phyloP scores from a whole-genome alignment of 92 coral and sea anemone genomes.

The Meandrina meandrites region DNA sequence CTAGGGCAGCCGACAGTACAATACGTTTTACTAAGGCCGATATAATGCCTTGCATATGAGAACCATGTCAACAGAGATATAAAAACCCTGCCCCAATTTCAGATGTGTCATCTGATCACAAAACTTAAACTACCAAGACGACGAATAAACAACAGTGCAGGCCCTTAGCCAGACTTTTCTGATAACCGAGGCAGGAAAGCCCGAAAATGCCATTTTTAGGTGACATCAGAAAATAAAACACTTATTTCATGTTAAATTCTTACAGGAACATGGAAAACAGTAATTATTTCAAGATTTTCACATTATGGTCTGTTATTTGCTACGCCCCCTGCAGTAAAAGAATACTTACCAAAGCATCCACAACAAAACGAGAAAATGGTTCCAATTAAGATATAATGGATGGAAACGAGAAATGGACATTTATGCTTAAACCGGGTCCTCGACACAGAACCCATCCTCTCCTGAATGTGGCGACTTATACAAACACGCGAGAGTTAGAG shows the following conservation, averaged over 20 bases:
- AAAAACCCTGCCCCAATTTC: background rate
- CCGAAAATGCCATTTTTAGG: no score
- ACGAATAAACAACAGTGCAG: no score
- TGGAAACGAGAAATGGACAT: background rate
- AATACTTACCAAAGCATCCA: background rate
- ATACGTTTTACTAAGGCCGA: background rate
- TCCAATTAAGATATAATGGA: background rate
- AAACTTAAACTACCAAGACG: background rate
- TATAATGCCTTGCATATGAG: background rate
- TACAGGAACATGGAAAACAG: no score
- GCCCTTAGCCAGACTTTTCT: no score
- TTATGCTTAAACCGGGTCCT: background rate
- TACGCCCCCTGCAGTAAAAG: no score
- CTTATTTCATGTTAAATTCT: no score
- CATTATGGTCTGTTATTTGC: no score
- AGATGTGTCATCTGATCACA: background rate
- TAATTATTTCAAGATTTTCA: no score
- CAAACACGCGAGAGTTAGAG: no score
- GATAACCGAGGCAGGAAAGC: no score
- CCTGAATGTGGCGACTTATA: background rate
- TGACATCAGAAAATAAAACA: no score
- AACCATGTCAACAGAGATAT: background rate
- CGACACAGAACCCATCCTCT: background rate
- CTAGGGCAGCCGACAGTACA: background rate
- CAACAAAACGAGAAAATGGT: background rate